These are phyloP conservation scores for Lamproptera curius DNA, from an alignment of 2,888 invertebrate species.

Conservation along the genomic window DNA sequence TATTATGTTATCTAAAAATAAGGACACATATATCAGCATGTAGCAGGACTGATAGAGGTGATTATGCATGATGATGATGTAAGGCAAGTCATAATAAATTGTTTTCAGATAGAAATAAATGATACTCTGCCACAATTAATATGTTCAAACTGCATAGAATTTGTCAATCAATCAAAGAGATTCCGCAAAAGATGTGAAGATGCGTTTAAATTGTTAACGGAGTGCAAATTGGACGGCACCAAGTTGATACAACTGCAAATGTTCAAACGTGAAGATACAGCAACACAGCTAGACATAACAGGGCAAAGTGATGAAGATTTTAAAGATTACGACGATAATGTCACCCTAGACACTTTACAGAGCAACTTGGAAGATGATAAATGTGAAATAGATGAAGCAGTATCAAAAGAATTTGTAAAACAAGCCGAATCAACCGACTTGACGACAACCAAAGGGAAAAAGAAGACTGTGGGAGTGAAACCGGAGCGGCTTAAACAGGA, in stretches of 20 bases:
- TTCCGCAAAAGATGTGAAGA: slow-evolving; percentile 38
- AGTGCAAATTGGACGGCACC: slow-evolving; percentile 28
- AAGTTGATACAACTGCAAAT: slow-evolving; percentile 34
- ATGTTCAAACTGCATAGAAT: slow-evolving; percentile 34
- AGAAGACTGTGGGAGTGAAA: slow-evolving; percentile 32
- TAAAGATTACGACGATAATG: slow-evolving; percentile 41
- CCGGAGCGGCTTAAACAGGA: background rate
- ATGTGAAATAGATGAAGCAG: no score
- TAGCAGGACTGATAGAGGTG: no score
- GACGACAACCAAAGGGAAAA: slow-evolving; percentile 24
- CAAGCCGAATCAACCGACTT: background rate
- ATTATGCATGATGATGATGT: no score
- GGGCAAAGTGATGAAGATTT: slow-evolving; percentile 36
- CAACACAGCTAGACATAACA: slow-evolving; percentile 38
- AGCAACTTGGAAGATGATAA: background rate
- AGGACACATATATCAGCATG: no score
- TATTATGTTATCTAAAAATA: no score
- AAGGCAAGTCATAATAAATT: no score
- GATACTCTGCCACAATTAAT: slow-evolving; percentile 39
- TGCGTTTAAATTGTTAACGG: slow-evolving; percentile 29
- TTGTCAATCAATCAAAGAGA: slow-evolving; percentile 34
- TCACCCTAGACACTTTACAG: slow-evolving; percentile 34
- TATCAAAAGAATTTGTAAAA: no score
- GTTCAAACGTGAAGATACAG: slow-evolving; percentile 25
- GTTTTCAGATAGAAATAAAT: slow-evolving; percentile 38